Percentiles rank a stretch among this genome's conserved stretches.
These are phyloP conservation scores for Orchesella flavescens DNA, from an alignment of 2,888 invertebrate species.

Conservation along the genomic window DNA sequence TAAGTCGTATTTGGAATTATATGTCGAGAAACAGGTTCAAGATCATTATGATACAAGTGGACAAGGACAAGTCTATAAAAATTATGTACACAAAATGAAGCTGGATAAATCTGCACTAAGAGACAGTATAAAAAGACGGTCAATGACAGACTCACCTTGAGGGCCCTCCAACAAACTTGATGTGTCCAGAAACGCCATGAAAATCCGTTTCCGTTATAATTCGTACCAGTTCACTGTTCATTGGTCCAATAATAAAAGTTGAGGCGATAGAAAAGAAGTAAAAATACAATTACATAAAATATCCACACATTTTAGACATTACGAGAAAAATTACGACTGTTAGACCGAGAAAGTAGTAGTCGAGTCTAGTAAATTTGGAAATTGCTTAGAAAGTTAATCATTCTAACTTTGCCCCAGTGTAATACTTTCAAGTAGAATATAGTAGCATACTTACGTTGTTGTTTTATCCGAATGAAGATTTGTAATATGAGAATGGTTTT, in stretches of 20 bases:
- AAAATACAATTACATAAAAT: neutral
- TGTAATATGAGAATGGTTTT: slow-evolving; percentile 78
- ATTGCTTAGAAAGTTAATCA: neutral
- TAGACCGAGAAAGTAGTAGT: neutral
- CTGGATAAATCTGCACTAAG: too few relatives aligned
- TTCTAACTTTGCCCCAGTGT: slow-evolving; percentile 3
- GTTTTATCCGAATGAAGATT: slow-evolving; percentile 78
- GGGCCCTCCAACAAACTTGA: slow-evolving; percentile 82
- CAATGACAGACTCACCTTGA: slow-evolving; percentile 76
- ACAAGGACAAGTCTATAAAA: neutral
- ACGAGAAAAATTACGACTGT: neutral
- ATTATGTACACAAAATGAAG: too few relatives aligned
- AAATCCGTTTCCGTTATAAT: slow-evolving; percentile 82
- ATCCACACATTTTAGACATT: neutral
- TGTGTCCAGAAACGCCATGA: slow-evolving; percentile 83
- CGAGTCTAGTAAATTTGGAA: neutral
- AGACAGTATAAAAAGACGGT: neutral
- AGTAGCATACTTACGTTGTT: slow-evolving; percentile 71
- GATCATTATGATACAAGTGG: neutral
- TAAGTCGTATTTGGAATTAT: slow-evolving; percentile 10
- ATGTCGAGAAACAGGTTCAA: neutral
- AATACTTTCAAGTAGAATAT: neutral
- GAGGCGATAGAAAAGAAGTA: neutral
- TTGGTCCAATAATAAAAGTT: neutral
- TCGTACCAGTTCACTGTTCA: slow-evolving; percentile 78